A percentile compares a stretch with the other conserved stretches of the same genome.
phyloP scores from a whole-genome alignment of 2,888 invertebrate species.

The Arge pagana region DNA sequence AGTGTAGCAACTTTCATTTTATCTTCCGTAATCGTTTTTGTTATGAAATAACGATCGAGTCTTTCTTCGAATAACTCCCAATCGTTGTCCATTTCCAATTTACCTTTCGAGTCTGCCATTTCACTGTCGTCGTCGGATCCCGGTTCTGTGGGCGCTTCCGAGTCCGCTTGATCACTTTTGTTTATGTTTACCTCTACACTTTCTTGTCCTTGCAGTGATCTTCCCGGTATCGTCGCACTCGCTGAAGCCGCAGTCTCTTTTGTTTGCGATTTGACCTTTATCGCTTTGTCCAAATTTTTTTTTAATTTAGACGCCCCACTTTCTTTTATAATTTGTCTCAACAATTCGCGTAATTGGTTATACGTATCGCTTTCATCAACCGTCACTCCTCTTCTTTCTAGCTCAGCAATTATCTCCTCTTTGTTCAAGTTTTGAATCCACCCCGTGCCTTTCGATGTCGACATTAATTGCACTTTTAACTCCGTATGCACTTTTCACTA shows the following conservation, averaged over 20 bases:
- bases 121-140: no score
- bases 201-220: neutral
- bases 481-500: no score
- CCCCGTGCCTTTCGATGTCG: slow-evolving; percentile 1
- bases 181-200: neutral
- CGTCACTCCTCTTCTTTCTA: neutral
- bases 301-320: neutral
- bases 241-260: neutral
- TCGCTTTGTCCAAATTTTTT: neutral
- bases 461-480: no score
- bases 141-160: neutral
- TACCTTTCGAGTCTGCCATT: no score
- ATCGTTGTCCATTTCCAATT: slow-evolving; percentile 12
- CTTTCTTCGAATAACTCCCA: slow-evolving; percentile 11
- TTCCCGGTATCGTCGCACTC: neutral
- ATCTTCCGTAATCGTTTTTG: slow-evolving; percentile 15
- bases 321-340: slow-evolving; percentile 7
- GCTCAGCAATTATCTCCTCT: slow-evolving; percentile 15
- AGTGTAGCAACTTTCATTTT: no score
- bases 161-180: neutral
- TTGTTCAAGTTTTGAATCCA: slow-evolving; percentile 16
- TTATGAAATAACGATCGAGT: slow-evolving; percentile 7
- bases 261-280: neutral
- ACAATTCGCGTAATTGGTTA: slow-evolving; percentile 7
- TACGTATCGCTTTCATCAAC: slow-evolving; percentile 4